Percentiles rank a stretch among this genome's conserved stretches.
These are phyloP conservation scores for Archegozetes longisetosus DNA, from an alignment of 1,140 invertebrate genomes.

Conservation along the genomic window DNA sequence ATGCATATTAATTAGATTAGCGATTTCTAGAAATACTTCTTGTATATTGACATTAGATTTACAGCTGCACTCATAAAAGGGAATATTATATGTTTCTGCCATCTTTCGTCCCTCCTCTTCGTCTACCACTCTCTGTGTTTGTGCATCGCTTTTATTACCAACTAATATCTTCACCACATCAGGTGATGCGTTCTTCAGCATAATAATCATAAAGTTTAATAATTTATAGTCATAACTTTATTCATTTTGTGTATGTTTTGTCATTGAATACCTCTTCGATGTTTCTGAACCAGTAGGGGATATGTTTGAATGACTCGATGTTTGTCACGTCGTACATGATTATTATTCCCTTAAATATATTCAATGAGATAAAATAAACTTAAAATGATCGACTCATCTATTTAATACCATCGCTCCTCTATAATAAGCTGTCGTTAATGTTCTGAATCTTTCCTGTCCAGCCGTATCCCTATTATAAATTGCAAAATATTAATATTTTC, in stretches of 20 bases:
- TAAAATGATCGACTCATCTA: background rate
- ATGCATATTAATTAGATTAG: conserved; percentile 59
- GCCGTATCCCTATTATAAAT: conserved; percentile 35
- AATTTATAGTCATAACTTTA: no score
- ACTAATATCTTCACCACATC: conserved; percentile 67
- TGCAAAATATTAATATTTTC: no score
- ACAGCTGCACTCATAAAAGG: conserved; percentile 80
- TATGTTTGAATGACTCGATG: conserved; percentile 65
- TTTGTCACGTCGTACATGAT: conserved; percentile 74
- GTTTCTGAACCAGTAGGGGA: conserved; percentile 68
- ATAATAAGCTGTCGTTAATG: conserved; percentile 71
- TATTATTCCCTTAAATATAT: conserved; percentile 49
- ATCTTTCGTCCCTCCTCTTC: conserved; percentile 58
- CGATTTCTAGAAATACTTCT: conserved; percentile 61
- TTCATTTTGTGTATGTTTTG: no score
- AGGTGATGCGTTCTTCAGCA: conserved; percentile 71
- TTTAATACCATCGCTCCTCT: conserved; percentile 35
- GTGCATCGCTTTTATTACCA: conserved; percentile 65
- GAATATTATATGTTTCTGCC: conserved; percentile 75
- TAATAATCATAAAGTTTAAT: no score
- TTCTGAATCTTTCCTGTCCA: conserved; percentile 55
- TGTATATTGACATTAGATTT: conserved; percentile 80
- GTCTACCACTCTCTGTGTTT: conserved; percentile 48
- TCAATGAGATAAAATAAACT: conserved; percentile 13
- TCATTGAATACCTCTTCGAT: conserved; percentile 58